Base-by-base conservation (phyloP, 2,888 invertebrate species). In the Globia sparganii region DNA sequence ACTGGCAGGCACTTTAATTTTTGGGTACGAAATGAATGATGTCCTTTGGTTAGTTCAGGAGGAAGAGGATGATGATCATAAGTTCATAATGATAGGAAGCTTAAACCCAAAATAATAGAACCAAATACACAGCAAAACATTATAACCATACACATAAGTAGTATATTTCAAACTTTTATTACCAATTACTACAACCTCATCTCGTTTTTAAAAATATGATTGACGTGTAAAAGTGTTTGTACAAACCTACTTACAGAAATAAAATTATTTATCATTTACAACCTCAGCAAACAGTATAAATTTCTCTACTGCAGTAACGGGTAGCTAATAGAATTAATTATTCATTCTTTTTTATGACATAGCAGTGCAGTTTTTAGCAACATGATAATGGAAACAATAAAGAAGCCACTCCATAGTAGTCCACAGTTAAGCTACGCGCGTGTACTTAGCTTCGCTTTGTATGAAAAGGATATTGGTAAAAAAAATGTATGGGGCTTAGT, bases 361-460 rank as follows among this genome's bases (percentile, higher is more conserved):
- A 64, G 21, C 13, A 40, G n/a, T 67, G 49, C 34, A 46, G 15
- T 72, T 68, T 79, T 81, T 83, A 79, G 69, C 40, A 82, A 78
- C 68, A 79, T n/a, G 34, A 31, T 74, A 65, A 65, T 77, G 28
- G 31, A 37, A 72, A 72, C 37, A 69, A 46, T 61, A 58, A 70
- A 75, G 68, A 6, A 4, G 13, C 9, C 40, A 43, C 4, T 77
- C 34, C 65, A 73, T 25, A 28, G 2, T 25, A 71, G 15, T 21
- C 13, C 18, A 46, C 37, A 5, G 9, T 58, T 49, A 58, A 37
- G 65, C 37, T 46, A 65, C 3, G 13, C 15, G 40, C 8, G 11
- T 13, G 8, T 6, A 6, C n/a, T 13, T 43, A 69, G 28, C 31
- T 40, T 72, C 0, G 18, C 28, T 72, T 28, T 72, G 2, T 37